A percentile compares a stretch with the other conserved stretches of the same genome.
Conservation (phyloP, 2,113 vertebrate species). For the Ibidorhyncha struthersii region DNA sequence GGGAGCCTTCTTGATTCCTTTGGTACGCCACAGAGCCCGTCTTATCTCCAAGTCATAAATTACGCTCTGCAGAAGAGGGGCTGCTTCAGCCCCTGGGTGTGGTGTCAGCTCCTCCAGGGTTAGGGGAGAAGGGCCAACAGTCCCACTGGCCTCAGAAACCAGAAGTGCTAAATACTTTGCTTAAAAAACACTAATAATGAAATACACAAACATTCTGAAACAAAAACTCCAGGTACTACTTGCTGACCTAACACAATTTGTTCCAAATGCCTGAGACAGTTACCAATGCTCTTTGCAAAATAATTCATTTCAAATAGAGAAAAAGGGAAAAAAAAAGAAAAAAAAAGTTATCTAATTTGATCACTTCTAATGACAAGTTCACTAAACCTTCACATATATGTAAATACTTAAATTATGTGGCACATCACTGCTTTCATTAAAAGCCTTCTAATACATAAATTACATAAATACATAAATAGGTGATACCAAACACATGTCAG, state of each 20-base stretch:
- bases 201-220: neutral
- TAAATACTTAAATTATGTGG: neutral
- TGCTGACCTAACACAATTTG: neutral
- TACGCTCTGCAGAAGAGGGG: neutral
- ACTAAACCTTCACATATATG: neutral
- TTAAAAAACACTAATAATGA: neutral
- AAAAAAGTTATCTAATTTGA: neutral
- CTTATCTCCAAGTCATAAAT: constrained; percentile 28
- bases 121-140: constrained; percentile 16
- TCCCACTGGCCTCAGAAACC: neutral
- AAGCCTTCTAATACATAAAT: neutral
- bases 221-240: neutral
- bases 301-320: neutral
- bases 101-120: constrained; percentile 41
- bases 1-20: constrained; percentile 24
- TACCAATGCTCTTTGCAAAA: neutral
- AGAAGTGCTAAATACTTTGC: neutral
- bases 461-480: too few species aligned
- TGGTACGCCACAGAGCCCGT: neutral
- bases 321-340: neutral
- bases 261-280: neutral
- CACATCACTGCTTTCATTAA: neutral
- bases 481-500: neutral
- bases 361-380: neutral
- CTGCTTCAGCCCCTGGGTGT: constrained; percentile 22